These are phyloP conservation scores for Sphyrna mokarran DNA, from an alignment of 2,113 vertebrate species.

Conservation along the genomic window DNA sequence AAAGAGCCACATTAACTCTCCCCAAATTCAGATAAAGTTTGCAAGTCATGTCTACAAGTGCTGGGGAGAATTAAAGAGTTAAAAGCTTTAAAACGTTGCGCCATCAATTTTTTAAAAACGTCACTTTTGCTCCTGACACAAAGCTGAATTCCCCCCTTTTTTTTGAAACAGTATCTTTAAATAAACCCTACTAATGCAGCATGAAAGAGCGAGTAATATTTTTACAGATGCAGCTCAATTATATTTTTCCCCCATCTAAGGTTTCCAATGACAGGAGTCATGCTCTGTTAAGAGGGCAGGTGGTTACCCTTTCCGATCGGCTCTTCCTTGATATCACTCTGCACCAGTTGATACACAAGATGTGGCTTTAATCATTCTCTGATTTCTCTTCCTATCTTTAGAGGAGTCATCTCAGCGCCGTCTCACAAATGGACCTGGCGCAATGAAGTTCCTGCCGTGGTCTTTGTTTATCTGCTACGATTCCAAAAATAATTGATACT, in stretches of 20 bases:
- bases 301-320: background rate
- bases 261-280: background rate
- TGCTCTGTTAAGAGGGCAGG: background rate
- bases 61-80: background rate
- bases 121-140: background rate
- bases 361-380: background rate
- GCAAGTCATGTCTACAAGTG: background rate
- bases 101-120: background rate
- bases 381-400: background rate
- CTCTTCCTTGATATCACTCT: background rate
- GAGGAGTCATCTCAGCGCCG: background rate
- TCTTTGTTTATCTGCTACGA: background rate
- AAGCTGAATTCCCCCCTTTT: background rate
- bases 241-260: background rate
- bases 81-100: background rate
- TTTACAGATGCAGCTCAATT: background rate
- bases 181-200: constrained; percentile 28
- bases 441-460: background rate
- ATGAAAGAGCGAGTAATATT: background rate
- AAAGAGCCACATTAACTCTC: constrained; percentile 1
- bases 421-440: background rate
- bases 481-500: background rate
- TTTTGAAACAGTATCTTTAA: background rate
- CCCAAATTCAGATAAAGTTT: background rate
- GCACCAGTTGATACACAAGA: background rate